Percentiles rank a stretch among this genome's conserved stretches.
Conservation (phyloP, 1,140 invertebrate genomes). For the Danaus plexippus region DNA sequence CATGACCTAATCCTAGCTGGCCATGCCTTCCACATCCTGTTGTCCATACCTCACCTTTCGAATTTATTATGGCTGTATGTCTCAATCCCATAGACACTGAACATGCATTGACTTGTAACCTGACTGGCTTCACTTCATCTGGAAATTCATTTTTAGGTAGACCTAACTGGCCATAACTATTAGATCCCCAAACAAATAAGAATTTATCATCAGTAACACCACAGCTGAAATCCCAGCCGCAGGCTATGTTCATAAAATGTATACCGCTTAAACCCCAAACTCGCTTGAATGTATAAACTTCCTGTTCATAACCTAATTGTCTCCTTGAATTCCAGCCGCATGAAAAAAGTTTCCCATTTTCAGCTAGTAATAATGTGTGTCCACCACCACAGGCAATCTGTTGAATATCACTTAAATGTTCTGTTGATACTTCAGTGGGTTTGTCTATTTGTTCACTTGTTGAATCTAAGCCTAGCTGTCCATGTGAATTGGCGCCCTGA, state of each 20-base stretch:
- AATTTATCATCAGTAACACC: conserved; percentile 76
- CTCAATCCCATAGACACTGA: conserved; percentile 74
- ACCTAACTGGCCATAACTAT: conserved; percentile 81
- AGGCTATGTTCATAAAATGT: conserved; percentile 74
- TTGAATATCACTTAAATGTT: conserved; percentile 66
- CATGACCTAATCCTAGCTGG: conserved; percentile 75
- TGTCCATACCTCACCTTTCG: conserved; percentile 73
- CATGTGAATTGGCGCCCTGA: conserved; percentile 89
- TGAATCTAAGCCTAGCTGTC: conserved; percentile 81
- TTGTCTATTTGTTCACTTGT: conserved; percentile 77
- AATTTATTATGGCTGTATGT: conserved; percentile 79
- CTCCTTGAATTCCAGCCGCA: conserved; percentile 92
- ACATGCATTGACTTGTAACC: conserved; percentile 59
- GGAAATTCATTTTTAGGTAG: conserved; percentile 67
- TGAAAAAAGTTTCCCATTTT: conserved; percentile 79
- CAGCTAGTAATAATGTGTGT: conserved; percentile 79
- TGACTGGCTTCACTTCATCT: conserved; percentile 52
- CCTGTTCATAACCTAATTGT: conserved; percentile 77
- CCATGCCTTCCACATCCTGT: conserved; percentile 77
- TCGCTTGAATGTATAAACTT: conserved; percentile 71
- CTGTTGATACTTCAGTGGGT: conserved; percentile 74
- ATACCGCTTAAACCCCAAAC: conserved; percentile 72
- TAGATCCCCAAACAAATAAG: conserved; percentile 83
- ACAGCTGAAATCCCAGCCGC: conserved; percentile 82
- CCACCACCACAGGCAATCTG: conserved; percentile 83